Percentiles rank a stretch among this genome's conserved stretches.
Evolutionary conservation across 2,797 vertebrate genomes (phyloP).

Genomic region (Enteromius mattozi): DNA sequence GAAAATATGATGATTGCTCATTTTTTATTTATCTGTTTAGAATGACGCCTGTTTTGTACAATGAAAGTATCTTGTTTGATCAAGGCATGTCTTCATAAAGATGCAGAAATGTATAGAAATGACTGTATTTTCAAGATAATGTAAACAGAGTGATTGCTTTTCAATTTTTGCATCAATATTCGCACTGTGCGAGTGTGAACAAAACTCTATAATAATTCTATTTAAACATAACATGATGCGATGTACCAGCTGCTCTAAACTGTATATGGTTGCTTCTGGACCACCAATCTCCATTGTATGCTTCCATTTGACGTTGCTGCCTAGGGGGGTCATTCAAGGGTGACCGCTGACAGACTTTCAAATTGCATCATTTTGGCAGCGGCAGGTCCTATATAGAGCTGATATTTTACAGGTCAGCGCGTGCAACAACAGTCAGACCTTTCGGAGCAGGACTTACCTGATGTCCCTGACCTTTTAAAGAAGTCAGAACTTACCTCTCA

Average conservation of each 20-base stretch:
- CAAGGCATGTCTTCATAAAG: background rate
- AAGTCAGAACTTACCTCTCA: slow-evolving; percentile 72
- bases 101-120: background rate
- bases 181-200: background rate
- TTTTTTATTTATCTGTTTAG: background rate
- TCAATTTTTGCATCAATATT: background rate
- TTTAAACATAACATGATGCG: slow-evolving; percentile 52
- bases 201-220: background rate
- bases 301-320: slow-evolving; percentile 52
- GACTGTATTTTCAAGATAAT: background rate
- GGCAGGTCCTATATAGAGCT: slow-evolving; percentile 70
- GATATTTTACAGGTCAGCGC: slow-evolving; percentile 82
- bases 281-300: slow-evolving; percentile 34
- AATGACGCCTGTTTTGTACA: background rate
- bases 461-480: slow-evolving; percentile 78
- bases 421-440: slow-evolving; percentile 71
- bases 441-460: slow-evolving; percentile 72
- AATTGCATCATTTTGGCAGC: slow-evolving; percentile 80
- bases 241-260: background rate
- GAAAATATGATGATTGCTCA: background rate
- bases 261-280: slow-evolving; percentile 24
- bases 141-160: background rate
- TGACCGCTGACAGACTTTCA: slow-evolving; percentile 78
- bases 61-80: background rate
- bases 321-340: slow-evolving; percentile 68